Conservation (phyloP, 2,888 invertebrate genomes). For the Brachyptera putata region DNA sequence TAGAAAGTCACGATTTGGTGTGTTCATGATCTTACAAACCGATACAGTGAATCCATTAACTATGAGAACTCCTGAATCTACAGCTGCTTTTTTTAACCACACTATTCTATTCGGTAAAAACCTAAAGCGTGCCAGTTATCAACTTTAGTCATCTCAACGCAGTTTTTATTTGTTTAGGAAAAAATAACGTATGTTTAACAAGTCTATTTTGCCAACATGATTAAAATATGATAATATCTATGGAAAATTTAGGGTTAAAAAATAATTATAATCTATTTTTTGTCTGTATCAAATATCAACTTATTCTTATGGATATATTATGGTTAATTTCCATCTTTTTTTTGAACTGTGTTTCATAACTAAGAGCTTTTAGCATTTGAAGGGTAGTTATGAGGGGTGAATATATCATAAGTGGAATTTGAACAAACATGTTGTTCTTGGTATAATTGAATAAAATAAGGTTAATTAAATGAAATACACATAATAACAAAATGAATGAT, state of each 20-base stretch:
- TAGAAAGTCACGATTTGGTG: too few relatives aligned
- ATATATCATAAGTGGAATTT: not conserved
- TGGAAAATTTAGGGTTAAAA: not conserved
- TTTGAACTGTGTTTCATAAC: not conserved
- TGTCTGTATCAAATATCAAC: not conserved
- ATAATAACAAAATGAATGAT: too few relatives aligned
- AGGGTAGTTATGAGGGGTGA: not conserved
- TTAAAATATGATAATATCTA: slow-evolving; percentile 6
- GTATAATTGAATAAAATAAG: not conserved
- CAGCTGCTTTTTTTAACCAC: too few relatives aligned
- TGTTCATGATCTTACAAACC: too few relatives aligned
- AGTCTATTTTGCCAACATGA: slow-evolving; percentile 31
- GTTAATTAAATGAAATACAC: too few relatives aligned
- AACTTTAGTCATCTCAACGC: not conserved
- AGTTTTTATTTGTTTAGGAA: not conserved
- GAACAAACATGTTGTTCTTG: not conserved
- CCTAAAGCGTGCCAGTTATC: too few relatives aligned
- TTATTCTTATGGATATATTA: not conserved
- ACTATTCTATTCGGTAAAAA: too few relatives aligned
- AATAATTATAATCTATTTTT: not conserved
- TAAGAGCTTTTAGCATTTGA: too few relatives aligned
- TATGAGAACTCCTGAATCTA: too few relatives aligned
- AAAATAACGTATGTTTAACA: slow-evolving; percentile 30
- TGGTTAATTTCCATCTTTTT: not conserved
- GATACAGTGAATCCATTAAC: too few relatives aligned